A percentile compares a stretch with the other conserved stretches of the same genome.
Conservation (phyloP, 2,113 vertebrate genomes). For the Osmerus mordax region DNA sequence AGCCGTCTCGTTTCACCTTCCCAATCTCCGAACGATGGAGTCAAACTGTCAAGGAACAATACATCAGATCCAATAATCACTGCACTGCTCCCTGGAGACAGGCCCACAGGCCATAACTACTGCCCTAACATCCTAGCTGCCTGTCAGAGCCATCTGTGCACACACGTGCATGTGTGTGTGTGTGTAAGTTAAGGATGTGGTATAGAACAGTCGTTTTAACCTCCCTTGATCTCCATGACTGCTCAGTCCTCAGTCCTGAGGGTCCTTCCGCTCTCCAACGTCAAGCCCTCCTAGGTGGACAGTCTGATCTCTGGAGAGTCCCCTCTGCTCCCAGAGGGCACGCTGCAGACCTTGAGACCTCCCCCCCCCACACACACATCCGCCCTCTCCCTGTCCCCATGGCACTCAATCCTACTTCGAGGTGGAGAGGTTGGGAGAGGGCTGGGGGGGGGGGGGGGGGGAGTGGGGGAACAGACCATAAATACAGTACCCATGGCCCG, state of each 20-base stretch:
- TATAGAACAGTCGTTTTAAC: no score
- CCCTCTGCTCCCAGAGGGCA: no score
- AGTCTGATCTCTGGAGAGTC: no score
- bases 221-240: no score
- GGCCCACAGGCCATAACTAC: neutral
- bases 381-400: conserved; percentile 50
- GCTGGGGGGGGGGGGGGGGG: neutral
- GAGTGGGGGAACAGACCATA: conserved; percentile 35
- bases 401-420: conserved; percentile 40
- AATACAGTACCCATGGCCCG: conserved; percentile 56
- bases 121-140: neutral
- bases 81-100: neutral
- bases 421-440: conserved; percentile 56
- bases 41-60: neutral
- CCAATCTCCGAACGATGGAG: neutral
- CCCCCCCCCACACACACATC: conserved; percentile 28
- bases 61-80: neutral
- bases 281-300: no score
- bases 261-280: no score
- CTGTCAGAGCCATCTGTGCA: no score
- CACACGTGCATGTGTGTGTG: no score
- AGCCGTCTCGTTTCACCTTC: neutral
- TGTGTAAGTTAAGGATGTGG: no score
- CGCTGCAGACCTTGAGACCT: conserved; percentile 26
- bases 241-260: no score